These are phyloP conservation scores for Ormia ochracea DNA, from an alignment of 2,888 invertebrate genomes.

Conservation along the genomic window DNA sequence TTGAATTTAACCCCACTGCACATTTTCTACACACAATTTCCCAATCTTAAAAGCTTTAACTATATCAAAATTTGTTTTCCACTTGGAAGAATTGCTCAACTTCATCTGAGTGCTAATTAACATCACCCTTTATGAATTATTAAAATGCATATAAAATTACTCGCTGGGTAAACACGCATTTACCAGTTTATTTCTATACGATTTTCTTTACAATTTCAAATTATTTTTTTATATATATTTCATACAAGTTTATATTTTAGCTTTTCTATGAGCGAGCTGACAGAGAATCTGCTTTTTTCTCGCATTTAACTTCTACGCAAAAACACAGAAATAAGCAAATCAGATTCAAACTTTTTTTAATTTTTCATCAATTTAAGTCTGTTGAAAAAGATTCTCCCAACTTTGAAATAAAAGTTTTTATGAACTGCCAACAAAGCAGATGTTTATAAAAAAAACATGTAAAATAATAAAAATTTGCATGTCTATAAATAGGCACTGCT, in stretches of 20 bases:
- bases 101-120: too few relatives aligned
- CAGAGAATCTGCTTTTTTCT: not conserved
- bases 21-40: not conserved
- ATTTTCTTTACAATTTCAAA: slow-evolving; percentile 1
- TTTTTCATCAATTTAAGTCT: slow-evolving; percentile 38
- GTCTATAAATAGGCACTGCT: not conserved
- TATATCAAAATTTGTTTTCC: too few relatives aligned
- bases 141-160: not conserved
- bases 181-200: slow-evolving; percentile 8
- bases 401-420: not conserved
- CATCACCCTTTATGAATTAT: too few relatives aligned
- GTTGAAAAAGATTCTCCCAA: not conserved
- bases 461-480: not conserved
- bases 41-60: not conserved
- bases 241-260: slow-evolving; percentile 9
- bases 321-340: not conserved
- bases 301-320: not conserved
- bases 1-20: slow-evolving; percentile 15
- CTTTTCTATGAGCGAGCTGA: not conserved
- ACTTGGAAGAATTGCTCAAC: too few relatives aligned
- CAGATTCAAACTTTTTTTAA: slow-evolving; percentile 7
- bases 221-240: slow-evolving; percentile 29
- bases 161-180: not conserved
- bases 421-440: slow-evolving; percentile 2
- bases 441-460: not conserved